phyloP scores from a whole-genome alignment of 2,888 invertebrate species.

The Pyralis farinalis region DNA sequence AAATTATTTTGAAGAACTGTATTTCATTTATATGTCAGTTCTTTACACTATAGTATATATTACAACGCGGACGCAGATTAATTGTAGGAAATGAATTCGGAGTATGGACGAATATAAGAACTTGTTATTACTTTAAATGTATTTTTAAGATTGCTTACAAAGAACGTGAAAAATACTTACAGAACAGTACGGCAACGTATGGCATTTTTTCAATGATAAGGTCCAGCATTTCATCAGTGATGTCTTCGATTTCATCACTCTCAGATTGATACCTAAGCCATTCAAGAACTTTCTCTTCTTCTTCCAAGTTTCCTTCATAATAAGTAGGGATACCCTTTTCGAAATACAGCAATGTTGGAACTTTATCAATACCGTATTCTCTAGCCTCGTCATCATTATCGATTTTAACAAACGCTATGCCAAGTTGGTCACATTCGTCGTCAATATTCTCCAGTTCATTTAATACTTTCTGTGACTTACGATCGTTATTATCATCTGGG shows the following conservation, averaged over 20 bases:
- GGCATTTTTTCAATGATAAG: constrained; percentile 93
- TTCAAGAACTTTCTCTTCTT: constrained; percentile 92
- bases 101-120: constrained; percentile 33
- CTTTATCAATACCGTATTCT: constrained; percentile 94
- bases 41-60: constrained; percentile 47
- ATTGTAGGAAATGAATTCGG: constrained; percentile 28
- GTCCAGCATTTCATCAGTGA: constrained; percentile 96
- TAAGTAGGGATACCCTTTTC: constrained; percentile 88
- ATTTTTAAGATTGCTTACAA: constrained; percentile 31
- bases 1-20: constrained; percentile 66
- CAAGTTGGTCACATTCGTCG: constrained; percentile 94
- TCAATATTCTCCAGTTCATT: constrained; percentile 96
- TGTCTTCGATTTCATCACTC: constrained; percentile 95
- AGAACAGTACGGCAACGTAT: constrained; percentile 94
- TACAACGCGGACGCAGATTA: constrained; percentile 28
- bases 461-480: constrained; percentile 91
- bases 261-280: constrained; percentile 93
- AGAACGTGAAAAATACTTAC: constrained; percentile 80
- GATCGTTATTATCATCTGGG: constrained; percentile 93
- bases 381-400: constrained; percentile 94
- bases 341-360: constrained; percentile 92
- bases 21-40: constrained; percentile 78
- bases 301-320: constrained; percentile 92
- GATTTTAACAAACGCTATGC: constrained; percentile 95
- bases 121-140: constrained; percentile 48